Conservation (phyloP, 2,113 vertebrate species). For the Elachura formosa region DNA sequence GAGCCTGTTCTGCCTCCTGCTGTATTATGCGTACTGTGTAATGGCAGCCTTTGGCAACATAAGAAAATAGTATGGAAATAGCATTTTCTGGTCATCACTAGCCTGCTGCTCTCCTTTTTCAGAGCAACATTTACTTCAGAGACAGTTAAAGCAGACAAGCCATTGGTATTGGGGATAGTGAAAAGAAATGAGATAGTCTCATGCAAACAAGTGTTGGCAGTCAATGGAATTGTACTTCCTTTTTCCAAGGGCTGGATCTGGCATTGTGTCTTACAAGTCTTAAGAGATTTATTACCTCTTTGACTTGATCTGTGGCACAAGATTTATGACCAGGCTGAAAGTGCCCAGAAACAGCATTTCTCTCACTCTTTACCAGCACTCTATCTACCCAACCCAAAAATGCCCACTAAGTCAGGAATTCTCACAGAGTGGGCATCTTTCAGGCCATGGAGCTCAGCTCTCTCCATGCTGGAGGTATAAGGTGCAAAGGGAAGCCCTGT, state of each 20-base stretch:
- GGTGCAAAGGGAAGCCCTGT: neutral
- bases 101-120: neutral
- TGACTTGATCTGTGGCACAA: slow-evolving; percentile 48
- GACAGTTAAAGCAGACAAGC: neutral
- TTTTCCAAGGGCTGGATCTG: slow-evolving; percentile 2
- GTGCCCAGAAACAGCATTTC: slow-evolving; percentile 12
- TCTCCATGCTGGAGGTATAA: neutral
- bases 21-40: neutral
- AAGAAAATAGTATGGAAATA: neutral
- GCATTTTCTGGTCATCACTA: neutral
- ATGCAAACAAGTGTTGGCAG: slow-evolving; percentile 20
- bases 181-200: slow-evolving; percentile 16
- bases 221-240: slow-evolving; percentile 23
- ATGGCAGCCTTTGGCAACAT: neutral
- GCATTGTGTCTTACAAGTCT: slow-evolving; percentile 8
- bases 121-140: neutral
- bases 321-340: slow-evolving; percentile 53
- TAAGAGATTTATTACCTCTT: slow-evolving; percentile 42
- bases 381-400: neutral
- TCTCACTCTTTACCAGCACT: neutral
- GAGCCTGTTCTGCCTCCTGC: neutral
- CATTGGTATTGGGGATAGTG: neutral
- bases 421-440: neutral
- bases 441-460: neutral
- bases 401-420: neutral